phyloP scores from a whole-genome alignment of 2,888 invertebrate species.

The Pycnomerus fuliginosus region DNA sequence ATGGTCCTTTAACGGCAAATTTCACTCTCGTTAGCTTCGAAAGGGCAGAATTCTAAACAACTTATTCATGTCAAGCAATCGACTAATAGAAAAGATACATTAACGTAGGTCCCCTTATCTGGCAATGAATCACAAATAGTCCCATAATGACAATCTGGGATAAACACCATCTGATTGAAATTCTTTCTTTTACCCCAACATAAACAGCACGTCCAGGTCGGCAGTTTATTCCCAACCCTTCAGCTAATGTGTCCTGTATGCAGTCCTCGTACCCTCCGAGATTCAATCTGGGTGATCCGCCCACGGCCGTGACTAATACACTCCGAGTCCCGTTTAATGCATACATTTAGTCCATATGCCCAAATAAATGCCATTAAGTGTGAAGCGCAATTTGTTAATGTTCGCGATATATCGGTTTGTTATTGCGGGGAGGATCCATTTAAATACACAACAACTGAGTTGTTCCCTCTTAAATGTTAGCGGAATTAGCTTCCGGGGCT shows the following conservation, averaged over 20 bases:
- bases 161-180: constrained; percentile 48
- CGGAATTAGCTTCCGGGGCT: no score
- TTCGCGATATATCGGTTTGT: constrained; percentile 49
- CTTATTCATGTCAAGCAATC: no score
- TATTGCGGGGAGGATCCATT: constrained; percentile 48
- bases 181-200: constrained; percentile 24
- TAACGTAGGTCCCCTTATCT: no score
- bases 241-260: constrained; percentile 37
- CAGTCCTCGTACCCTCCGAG: constrained; percentile 29
- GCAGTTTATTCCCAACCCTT: constrained; percentile 37
- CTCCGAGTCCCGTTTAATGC: constrained; percentile 46
- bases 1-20: no score
- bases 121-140: constrained; percentile 48
- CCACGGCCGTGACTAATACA: constrained; percentile 46
- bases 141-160: constrained; percentile 45
- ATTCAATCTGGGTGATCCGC: constrained; percentile 40
- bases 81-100: no score
- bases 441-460: no score
- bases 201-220: constrained; percentile 30
- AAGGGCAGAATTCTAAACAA: no score
- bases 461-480: no score
- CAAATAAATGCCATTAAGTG: constrained; percentile 48
- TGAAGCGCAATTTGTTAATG: constrained; percentile 52
- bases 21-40: no score
- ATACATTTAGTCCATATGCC: constrained; percentile 53